Evolutionary conservation across 2,797 vertebrate species (phyloP), one percentile per base, ranked within the genome.

Genomic region (Australoheros facetus): DNA sequence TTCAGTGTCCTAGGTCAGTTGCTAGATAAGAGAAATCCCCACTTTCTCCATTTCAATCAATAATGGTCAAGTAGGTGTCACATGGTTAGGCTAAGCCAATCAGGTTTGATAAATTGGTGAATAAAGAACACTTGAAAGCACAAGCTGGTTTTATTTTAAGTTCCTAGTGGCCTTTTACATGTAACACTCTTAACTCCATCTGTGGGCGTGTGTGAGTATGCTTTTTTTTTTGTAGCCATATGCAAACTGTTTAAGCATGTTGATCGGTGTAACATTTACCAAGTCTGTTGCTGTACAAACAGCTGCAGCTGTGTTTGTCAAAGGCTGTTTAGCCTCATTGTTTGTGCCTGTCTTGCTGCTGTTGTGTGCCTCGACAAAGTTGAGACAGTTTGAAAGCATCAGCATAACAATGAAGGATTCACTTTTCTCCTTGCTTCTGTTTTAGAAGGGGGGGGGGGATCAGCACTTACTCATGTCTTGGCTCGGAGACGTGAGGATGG

Each of bases 401-500:
- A 56, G 17, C 3, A 48, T 45, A 60, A 28, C 23, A 21, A 30
- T 16, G 8, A 74, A 42, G 5, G n/a, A 3, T 45, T 73, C 42
- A 30, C 3, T 28, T 79, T 23, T 23, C 6, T 48, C 10, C 23
- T 64, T 64, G 60, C 21, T 62, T 42, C 39, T 28, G 11, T 45
- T 26, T 42, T 21, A 37, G 9, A 37, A 26, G 17, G 26, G 26
- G 26, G 23, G 23, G 23, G 23, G 23, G 23, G 23, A 23, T 23
- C 23, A 23, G 23, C 23, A 23, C 96, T 96, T 86, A 98, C 98
- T 93, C 73, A 92, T 94, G 77, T 97, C 96, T 8, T 94, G 96
- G 84, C 96, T 96, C 6, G 96, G 92, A 23, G 95, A 94, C 1
- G 96, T 96, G 2, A 97, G 94, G 57, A 98, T 96, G 83, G 88